Conservation (phyloP, 2,888 invertebrate species). For the Teleogryllus oceanicus region DNA sequence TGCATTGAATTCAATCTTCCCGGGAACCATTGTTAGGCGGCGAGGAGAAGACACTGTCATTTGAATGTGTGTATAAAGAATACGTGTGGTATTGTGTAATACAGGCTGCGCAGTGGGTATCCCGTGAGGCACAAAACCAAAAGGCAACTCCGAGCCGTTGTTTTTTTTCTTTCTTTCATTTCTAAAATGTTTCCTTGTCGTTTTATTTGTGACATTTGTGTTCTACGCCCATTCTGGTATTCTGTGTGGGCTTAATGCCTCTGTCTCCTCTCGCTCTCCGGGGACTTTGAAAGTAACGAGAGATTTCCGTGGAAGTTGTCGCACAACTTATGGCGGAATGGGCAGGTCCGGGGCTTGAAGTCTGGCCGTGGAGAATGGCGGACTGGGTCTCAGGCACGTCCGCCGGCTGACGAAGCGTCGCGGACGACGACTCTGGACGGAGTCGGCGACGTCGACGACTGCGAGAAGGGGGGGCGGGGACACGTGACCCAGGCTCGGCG, state of each 20-base stretch:
- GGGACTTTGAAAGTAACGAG: background rate
- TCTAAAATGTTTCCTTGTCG: background rate
- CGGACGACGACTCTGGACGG: background rate
- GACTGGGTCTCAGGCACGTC: background rate
- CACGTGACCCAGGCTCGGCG: no score
- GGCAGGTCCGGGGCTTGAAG: slow-evolving; percentile 1
- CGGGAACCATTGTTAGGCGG: background rate
- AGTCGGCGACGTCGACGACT: no score
- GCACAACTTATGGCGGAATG: slow-evolving; percentile 8
- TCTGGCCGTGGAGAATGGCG: slow-evolving; percentile 18
- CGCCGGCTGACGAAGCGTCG: background rate
- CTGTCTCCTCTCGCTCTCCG: background rate
- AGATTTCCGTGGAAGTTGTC: slow-evolving; percentile 6
- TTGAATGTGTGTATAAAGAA: slow-evolving; percentile 18
- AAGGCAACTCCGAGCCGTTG: background rate
- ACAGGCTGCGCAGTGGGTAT: slow-evolving; percentile 2
- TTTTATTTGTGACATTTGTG: slow-evolving; percentile 18
- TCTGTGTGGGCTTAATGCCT: background rate
- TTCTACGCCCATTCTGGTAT: background rate
- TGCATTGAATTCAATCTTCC: background rate
- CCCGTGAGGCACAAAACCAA: background rate
- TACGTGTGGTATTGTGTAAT: slow-evolving; percentile 18
- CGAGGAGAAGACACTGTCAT: background rate
- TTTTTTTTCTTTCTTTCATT: background rate
- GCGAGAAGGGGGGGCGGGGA: no score